Conservation (phyloP, 2,113 vertebrate genomes). For the Poecile atricapillus region DNA sequence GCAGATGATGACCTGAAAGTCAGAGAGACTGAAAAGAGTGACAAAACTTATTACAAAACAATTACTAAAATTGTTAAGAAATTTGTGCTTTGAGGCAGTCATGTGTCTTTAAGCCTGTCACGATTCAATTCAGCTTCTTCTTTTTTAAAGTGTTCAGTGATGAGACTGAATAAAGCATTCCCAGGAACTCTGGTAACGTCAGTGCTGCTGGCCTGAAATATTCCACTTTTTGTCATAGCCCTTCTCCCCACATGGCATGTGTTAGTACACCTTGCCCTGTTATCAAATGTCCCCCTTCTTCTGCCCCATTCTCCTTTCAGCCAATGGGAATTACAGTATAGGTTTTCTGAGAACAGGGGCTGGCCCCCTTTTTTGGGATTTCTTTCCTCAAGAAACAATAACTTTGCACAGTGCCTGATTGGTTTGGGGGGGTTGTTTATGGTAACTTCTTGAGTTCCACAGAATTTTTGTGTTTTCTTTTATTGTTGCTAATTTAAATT, state of each 20-base stretch:
- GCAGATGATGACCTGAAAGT: neutral
- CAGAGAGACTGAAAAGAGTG: neutral
- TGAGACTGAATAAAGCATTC: neutral
- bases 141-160: neutral
- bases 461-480: neutral
- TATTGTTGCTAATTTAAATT: conserved; percentile 44
- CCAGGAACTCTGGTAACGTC: neutral
- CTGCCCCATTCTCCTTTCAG: neutral
- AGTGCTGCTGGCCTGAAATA: neutral
- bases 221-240: neutral
- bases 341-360: neutral
- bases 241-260: neutral
- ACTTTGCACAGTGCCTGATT: neutral
- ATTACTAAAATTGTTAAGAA: neutral
- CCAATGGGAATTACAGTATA: neutral
- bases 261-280: neutral
- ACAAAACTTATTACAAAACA: neutral
- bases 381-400: neutral
- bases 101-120: neutral
- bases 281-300: neutral
- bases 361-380: neutral
- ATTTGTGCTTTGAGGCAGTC: neutral
- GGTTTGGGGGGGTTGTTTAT: neutral
- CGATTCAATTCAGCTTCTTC: neutral
- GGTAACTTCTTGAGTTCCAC: neutral